These are phyloP conservation scores for Vanessa cardui DNA, from an alignment of 2,888 invertebrate species.

Conservation along the genomic window DNA sequence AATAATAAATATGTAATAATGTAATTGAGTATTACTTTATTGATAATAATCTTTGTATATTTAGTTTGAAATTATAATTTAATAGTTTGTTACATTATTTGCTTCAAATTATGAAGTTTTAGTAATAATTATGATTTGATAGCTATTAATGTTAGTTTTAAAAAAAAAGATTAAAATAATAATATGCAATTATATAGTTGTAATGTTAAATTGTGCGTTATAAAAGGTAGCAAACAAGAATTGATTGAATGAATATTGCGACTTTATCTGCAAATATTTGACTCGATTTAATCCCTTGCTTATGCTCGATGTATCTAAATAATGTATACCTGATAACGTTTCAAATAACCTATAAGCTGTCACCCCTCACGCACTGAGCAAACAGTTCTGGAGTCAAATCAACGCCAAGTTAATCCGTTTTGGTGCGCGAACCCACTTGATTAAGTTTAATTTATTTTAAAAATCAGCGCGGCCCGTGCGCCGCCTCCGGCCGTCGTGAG, in stretches of 20 bases:
- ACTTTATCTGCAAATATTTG: neutral
- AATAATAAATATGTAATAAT: no score
- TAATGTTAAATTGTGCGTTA: no score
- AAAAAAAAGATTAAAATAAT: no score
- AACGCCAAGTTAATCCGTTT: constrained; percentile 82
- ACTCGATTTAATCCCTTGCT: constrained; percentile 7
- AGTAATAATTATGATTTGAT: no score
- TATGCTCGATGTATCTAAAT: constrained; percentile 43
- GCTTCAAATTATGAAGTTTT: no score
- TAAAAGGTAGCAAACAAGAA: no score
- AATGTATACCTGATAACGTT: constrained; percentile 65
- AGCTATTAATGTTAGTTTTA: no score
- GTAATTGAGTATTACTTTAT: no score
- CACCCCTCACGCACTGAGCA: constrained; percentile 71
- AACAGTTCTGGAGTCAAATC: constrained; percentile 79
- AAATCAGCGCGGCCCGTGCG: constrained; percentile 74
- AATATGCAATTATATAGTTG: no score
- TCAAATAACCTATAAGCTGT: constrained; percentile 69
- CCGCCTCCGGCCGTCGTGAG: constrained; percentile 71
- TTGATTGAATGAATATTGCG: neutral
- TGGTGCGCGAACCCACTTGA: constrained; percentile 82
- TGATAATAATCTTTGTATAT: no score
- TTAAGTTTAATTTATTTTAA: constrained; percentile 83
- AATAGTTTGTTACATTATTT: no score
- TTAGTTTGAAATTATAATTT: no score